phyloP scores from a whole-genome alignment of 2,113 vertebrate species.

The Copsychus sechellarum region DNA sequence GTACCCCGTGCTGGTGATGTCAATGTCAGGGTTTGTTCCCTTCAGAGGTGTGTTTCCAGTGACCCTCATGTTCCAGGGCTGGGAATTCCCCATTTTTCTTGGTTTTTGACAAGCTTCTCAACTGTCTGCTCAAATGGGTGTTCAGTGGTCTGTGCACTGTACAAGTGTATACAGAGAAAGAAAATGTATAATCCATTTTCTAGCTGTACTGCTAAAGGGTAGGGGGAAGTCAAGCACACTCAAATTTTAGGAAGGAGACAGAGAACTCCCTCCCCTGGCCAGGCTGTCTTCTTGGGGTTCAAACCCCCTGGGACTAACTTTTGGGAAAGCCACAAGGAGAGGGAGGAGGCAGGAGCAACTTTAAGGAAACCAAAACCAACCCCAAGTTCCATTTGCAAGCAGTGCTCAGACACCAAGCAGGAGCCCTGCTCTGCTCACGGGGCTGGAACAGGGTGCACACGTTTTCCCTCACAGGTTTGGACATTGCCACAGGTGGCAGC shows the following conservation, averaged over 20 bases:
- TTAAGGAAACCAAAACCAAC: background rate
- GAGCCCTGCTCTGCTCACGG: background rate
- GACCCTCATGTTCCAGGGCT: background rate
- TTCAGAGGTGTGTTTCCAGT: background rate
- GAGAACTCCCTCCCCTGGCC: background rate
- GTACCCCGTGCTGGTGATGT: rapidly evolving
- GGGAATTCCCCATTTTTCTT: no score
- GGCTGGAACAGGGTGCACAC: background rate
- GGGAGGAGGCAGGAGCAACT: background rate
- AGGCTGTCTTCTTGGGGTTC: background rate
- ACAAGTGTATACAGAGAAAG: background rate
- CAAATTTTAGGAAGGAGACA: background rate
- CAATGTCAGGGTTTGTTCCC: rapidly evolving
- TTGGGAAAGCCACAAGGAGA: background rate
- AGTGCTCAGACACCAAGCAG: background rate
- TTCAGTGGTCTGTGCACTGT: background rate
- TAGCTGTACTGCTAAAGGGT: background rate
- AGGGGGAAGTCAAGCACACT: background rate
- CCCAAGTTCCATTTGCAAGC: background rate
- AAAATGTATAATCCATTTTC: background rate
- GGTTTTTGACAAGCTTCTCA: background rate
- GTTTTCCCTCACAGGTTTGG: background rate
- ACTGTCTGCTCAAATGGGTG: background rate
- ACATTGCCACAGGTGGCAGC: background rate
- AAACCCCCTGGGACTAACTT: background rate